These are phyloP conservation scores for Oscheius sp. DNA, from an alignment of 2,888 invertebrate genomes.

Conservation along the genomic window DNA sequence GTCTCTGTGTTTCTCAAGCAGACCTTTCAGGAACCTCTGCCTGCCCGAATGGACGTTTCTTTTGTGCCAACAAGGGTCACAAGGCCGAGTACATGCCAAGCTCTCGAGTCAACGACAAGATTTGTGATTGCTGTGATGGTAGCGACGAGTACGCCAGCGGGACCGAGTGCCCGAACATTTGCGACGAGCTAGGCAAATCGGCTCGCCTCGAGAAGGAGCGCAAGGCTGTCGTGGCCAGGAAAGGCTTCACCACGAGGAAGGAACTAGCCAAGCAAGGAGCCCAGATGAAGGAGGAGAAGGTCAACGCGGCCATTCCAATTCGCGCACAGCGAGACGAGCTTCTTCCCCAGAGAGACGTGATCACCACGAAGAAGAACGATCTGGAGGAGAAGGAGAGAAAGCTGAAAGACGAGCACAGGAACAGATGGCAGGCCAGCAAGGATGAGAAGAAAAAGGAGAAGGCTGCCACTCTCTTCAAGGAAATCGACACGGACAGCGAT, in stretches of 20 bases:
- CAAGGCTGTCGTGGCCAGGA: conserved; percentile 82
- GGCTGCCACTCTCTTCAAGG: conserved; percentile 79
- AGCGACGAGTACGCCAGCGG: conserved; percentile 78
- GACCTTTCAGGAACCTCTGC: conserved; percentile 87
- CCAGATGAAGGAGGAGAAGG: conserved; percentile 78
- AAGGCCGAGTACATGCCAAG: conserved; percentile 82
- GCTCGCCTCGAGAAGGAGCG: conserved; percentile 79
- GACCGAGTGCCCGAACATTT: conserved; percentile 83
- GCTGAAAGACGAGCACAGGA: conserved; percentile 78
- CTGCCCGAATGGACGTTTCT: conserved; percentile 86
- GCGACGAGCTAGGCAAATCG: conserved; percentile 80
- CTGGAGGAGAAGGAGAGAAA: conserved; percentile 82
- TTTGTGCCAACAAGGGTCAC: conserved; percentile 86
- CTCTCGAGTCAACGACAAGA: conserved; percentile 89
- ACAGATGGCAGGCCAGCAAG: conserved; percentile 78
- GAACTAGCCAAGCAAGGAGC: conserved; percentile 85
- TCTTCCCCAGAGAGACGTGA: conserved; percentile 79
- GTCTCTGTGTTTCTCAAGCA: not conserved
- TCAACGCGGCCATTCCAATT: conserved; percentile 80
- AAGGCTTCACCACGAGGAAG: conserved; percentile 83
- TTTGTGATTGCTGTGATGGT: conserved; percentile 85
- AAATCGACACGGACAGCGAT: conserved; percentile 86
- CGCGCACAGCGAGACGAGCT: conserved; percentile 81
- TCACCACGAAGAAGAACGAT: conserved; percentile 77
- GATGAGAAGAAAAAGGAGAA: conserved; percentile 67